These are phyloP conservation scores for Dendronephthya gigantea DNA, from an alignment of 64 coral and sea anemone genomes.

Conservation along the genomic window DNA sequence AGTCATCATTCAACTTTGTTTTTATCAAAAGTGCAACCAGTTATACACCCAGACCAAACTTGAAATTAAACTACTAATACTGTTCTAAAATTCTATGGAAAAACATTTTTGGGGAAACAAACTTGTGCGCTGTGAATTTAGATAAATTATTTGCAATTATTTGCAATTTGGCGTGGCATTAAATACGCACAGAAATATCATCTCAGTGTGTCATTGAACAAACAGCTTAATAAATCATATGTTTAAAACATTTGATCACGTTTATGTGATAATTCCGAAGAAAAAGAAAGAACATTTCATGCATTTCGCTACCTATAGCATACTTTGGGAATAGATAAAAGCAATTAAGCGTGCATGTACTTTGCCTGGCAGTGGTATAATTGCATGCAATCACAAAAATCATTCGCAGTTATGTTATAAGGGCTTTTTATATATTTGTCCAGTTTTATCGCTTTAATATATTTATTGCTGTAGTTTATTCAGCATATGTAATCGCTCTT, in stretches of 20 bases:
- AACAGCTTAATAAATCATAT: not conserved
- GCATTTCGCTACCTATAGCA: not conserved
- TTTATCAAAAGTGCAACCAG: not conserved
- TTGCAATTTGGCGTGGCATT: not conserved
- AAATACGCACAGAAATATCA: not conserved
- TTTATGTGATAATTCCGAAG: not conserved
- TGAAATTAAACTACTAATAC: not conserved
- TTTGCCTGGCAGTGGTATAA: not conserved
- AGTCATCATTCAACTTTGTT: not conserved
- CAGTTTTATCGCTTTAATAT: not conserved
- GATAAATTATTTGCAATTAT: not conserved
- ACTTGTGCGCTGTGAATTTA: not conserved
- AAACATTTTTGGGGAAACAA: not conserved
- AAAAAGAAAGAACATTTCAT: not conserved
- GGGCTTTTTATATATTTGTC: not conserved
- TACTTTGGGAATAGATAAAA: not conserved
- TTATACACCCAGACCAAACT: not conserved
- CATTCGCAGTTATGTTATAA: not conserved
- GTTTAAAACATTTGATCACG: not conserved
- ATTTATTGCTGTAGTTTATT: not conserved
- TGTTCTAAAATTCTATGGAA: not conserved
- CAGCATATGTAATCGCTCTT: not conserved
- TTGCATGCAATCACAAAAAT: not conserved
- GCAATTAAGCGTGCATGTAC: no score
- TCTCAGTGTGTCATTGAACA: not conserved